These are phyloP conservation scores for Papilio gigon DNA, from an alignment of 2,888 invertebrate genomes.

Conservation along the genomic window DNA sequence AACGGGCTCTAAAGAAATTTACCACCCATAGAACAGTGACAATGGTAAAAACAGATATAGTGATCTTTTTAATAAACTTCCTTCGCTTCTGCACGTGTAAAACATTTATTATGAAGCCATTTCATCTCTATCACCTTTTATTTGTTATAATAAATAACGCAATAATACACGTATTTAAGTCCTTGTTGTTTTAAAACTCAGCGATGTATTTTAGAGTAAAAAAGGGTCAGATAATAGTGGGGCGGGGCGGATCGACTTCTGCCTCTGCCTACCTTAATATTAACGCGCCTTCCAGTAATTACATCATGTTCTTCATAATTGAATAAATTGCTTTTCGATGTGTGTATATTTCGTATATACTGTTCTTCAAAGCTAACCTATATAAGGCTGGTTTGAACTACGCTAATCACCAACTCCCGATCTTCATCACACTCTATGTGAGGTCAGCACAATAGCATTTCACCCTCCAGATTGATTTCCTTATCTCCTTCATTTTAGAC, in stretches of 20 bases:
- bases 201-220: constrained; percentile 31
- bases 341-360: constrained; percentile 44
- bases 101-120: background rate
- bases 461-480: too few species aligned
- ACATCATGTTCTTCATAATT: constrained; percentile 50
- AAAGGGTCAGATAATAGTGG: constrained; percentile 57
- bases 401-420: too few species aligned
- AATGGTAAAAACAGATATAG: too few species aligned
- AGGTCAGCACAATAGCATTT: too few species aligned
- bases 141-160: background rate
- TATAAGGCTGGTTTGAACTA: background rate
- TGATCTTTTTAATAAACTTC: too few species aligned
- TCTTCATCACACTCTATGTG: too few species aligned
- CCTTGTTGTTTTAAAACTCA: background rate
- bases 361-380: background rate
- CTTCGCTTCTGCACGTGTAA: too few species aligned
- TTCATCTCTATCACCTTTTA: background rate
- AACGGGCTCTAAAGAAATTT: too few species aligned
- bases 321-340: constrained; percentile 40
- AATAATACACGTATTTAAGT: background rate
- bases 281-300: constrained; percentile 53
- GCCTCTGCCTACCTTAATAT: constrained; percentile 56
- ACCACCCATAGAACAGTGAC: too few species aligned
- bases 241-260: constrained; percentile 61
- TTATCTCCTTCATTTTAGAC: too few species aligned